phyloP scores from a whole-genome alignment of 2,888 invertebrate species.

The Synanthedon tipuliformis region DNA sequence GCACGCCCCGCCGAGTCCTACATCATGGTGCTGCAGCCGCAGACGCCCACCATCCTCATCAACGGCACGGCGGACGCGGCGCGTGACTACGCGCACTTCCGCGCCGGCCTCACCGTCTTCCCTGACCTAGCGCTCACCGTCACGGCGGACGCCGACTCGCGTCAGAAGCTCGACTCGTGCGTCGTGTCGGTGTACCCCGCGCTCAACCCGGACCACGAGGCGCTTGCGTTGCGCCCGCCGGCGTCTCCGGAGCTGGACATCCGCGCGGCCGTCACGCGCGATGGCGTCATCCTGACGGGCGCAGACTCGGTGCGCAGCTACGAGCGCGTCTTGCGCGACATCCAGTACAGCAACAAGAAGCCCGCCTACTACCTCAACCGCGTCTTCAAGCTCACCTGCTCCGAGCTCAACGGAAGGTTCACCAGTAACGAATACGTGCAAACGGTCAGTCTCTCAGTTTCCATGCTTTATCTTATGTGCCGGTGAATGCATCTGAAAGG shows the following conservation, averaged over 20 bases:
- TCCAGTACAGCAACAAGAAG: conserved; percentile 95
- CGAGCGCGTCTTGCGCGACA: conserved; percentile 78
- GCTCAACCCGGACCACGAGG: conserved; percentile 95
- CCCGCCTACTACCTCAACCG: conserved; percentile 96
- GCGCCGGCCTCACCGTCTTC: conserved; percentile 88
- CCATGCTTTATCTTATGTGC: no score
- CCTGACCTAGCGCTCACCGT: conserved; percentile 84
- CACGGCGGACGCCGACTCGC: conserved; percentile 27
- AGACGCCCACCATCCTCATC: conserved; percentile 85
- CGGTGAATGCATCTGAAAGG: no score
- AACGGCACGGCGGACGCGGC: conserved; percentile 85
- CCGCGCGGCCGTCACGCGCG: conserved; percentile 88
- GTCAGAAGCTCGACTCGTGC: conserved; percentile 89
- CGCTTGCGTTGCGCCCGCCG: conserved; percentile 80
- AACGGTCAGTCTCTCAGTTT: conserved; percentile 76
- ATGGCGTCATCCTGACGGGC: conserved; percentile 85
- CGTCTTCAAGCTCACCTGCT: conserved; percentile 95
- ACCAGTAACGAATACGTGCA: conserved; percentile 96
- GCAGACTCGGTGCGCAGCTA: conserved; percentile 84
- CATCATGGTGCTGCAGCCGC: conserved; percentile 88
- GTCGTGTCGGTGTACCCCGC: conserved; percentile 94
- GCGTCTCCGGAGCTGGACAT: conserved; percentile 72
- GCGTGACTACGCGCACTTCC: conserved; percentile 87
- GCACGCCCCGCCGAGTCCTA: conserved; percentile 85
- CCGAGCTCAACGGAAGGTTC: conserved; percentile 92